Conservation (phyloP, 2,888 invertebrate genomes). For the Galerucella calmariensis region DNA sequence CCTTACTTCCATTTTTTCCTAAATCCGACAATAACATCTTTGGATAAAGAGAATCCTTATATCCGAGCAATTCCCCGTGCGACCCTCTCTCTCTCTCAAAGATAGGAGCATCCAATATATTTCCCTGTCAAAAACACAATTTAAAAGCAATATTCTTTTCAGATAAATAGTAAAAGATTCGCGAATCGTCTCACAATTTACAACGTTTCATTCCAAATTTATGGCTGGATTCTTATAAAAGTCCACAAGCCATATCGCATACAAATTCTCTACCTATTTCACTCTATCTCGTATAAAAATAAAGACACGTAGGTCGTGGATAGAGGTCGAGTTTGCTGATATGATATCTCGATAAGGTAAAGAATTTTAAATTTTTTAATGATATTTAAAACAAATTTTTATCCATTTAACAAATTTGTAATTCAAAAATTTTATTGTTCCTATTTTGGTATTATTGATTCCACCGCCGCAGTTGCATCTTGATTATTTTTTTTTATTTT, state of each 20-base stretch:
- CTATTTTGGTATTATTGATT: constrained; percentile 55
- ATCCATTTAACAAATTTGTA: constrained; percentile 62
- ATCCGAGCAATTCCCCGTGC: constrained; percentile 9
- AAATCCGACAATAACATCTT: constrained; percentile 17
- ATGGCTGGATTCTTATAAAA: constrained; percentile 58
- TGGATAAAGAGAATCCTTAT: constrained; percentile 19
- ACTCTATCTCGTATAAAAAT: neutral
- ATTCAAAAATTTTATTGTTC: constrained; percentile 64
- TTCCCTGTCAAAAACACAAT: constrained; percentile 47
- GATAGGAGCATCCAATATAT: constrained; percentile 36
- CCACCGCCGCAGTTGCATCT: constrained; percentile 4
- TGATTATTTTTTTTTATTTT: neutral
- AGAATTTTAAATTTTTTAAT: constrained; percentile 62
- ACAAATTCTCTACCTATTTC: constrained; percentile 21
- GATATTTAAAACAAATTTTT: constrained; percentile 62
- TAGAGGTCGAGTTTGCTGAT: constrained; percentile 49
- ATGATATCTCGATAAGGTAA: constrained; percentile 60
- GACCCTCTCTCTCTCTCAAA: constrained; percentile 28
- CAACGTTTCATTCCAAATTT: constrained; percentile 62
- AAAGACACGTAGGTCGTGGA: constrained; percentile 53
- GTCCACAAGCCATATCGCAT: constrained; percentile 29
- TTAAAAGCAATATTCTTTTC: constrained; percentile 47
- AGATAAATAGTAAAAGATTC: constrained; percentile 42
- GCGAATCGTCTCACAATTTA: constrained; percentile 63
- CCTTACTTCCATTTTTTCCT: constrained; percentile 3